A percentile compares a stretch with the other conserved stretches of the same genome.
Conservation (phyloP, 2,113 vertebrate species). For the Rhea pennata region DNA sequence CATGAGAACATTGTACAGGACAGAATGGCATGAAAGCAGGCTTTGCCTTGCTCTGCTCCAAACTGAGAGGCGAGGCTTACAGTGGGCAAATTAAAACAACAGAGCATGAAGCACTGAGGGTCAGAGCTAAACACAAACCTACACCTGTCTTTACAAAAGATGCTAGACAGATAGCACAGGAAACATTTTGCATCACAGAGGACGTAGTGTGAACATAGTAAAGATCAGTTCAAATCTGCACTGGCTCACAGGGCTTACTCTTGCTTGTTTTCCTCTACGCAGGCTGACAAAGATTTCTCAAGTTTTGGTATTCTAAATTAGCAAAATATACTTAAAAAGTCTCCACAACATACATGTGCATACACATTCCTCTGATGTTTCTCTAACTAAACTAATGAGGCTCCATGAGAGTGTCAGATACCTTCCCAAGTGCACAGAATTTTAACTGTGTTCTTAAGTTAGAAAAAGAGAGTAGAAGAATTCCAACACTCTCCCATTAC, state of each 20-base stretch:
- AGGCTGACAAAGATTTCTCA: background rate
- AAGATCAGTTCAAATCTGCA: background rate
- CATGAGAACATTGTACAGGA: background rate
- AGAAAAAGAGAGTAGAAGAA: background rate
- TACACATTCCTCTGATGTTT: background rate
- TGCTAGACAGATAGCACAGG: background rate
- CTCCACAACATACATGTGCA: background rate
- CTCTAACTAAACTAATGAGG: background rate
- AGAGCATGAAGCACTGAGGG: background rate
- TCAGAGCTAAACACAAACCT: rapidly evolving
- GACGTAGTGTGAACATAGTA: rapidly evolving
- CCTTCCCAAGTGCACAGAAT: background rate
- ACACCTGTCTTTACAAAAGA: background rate
- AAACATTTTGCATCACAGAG: background rate
- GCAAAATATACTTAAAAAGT: background rate
- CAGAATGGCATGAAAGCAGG: background rate
- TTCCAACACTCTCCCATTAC: background rate
- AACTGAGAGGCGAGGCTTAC: background rate
- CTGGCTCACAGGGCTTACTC: background rate
- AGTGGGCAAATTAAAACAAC: background rate
- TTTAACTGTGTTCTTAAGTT: background rate
- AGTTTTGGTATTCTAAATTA: background rate
- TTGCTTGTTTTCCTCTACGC: background rate
- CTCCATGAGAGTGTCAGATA: background rate
- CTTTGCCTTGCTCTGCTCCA: background rate